Conservation (phyloP, 2,888 invertebrate species). For the Caenorhabditis becei region DNA sequence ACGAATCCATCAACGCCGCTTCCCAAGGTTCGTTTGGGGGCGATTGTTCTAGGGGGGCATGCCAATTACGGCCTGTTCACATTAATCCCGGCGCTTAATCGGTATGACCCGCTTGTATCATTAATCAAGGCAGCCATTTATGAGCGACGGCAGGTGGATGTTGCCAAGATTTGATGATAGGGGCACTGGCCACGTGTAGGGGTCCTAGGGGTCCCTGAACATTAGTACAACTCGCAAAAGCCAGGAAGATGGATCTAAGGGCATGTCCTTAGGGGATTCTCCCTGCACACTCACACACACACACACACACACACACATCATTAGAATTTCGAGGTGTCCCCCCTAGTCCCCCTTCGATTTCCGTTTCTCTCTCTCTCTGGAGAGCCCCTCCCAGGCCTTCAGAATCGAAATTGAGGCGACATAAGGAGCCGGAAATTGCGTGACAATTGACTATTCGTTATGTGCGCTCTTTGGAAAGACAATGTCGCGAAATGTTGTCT, state of each 20-base stretch:
- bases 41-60: not conserved
- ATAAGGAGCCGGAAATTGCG: slow-evolving; percentile 60
- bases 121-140: slow-evolving; percentile 58
- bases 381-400: slow-evolving; percentile 1
- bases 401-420: slow-evolving; percentile 46
- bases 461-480: slow-evolving; percentile 28
- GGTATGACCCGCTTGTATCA: slow-evolving; percentile 53
- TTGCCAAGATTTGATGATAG: no score
- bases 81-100: slow-evolving; percentile 36
- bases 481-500: slow-evolving; percentile 16
- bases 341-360: slow-evolving; percentile 10
- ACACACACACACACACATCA: slow-evolving; percentile 35
- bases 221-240: not conserved
- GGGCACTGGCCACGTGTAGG: no score
- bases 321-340: slow-evolving; percentile 60
- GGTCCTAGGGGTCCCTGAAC: no score
- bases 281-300: no score
- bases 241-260: slow-evolving; percentile 5
- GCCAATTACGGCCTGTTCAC: slow-evolving; percentile 16
- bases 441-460: slow-evolving; percentile 62
- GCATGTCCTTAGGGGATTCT: slow-evolving; percentile 51
- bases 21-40: slow-evolving; percentile 43
- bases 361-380: not conserved
- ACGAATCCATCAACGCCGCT: slow-evolving; percentile 55
- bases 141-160: slow-evolving; percentile 29